Percentiles rank a stretch among this genome's conserved stretches.
Evolutionary conservation across 2,113 vertebrate species (phyloP).

Genomic region (Verasper variegatus): DNA sequence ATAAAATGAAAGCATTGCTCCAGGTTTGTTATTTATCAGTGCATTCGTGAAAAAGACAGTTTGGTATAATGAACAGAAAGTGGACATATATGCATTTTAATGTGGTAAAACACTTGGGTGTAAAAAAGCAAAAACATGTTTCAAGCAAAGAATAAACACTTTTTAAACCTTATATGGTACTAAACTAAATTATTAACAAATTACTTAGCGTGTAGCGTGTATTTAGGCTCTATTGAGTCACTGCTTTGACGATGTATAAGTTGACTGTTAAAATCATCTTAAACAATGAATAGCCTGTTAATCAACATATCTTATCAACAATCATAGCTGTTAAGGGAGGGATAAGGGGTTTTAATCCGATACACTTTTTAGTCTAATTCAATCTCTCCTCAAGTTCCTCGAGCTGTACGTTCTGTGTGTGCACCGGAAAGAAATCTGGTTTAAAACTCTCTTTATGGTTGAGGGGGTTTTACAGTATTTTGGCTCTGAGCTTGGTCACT

Average conservation of each 20-base stretch:
- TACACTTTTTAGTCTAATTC: too few relatives aligned
- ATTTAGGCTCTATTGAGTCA: too few relatives aligned
- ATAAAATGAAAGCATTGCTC: background rate
- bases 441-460: background rate
- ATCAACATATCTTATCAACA: conserved; percentile 2
- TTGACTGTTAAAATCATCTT: too few relatives aligned
- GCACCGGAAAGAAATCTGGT: background rate
- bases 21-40: background rate
- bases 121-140: too few relatives aligned
- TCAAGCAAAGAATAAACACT: background rate
- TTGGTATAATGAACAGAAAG: background rate
- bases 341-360: too few relatives aligned
- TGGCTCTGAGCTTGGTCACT: background rate
- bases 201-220: too few relatives aligned
- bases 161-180: background rate
- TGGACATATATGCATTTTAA: background rate
- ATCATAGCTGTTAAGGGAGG: too few relatives aligned
- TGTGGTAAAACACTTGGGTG: background rate
- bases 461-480: too few relatives aligned
- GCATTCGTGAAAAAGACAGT: background rate
- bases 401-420: too few relatives aligned
- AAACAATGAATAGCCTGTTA: background rate
- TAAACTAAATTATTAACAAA: too few relatives aligned
- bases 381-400: too few relatives aligned
- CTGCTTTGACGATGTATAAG: too few relatives aligned